Evolutionary conservation across 1,140 invertebrate genomes (phyloP), one percentile per base, ranked within the genome.

Genomic region (Formica exsecta): DNA sequence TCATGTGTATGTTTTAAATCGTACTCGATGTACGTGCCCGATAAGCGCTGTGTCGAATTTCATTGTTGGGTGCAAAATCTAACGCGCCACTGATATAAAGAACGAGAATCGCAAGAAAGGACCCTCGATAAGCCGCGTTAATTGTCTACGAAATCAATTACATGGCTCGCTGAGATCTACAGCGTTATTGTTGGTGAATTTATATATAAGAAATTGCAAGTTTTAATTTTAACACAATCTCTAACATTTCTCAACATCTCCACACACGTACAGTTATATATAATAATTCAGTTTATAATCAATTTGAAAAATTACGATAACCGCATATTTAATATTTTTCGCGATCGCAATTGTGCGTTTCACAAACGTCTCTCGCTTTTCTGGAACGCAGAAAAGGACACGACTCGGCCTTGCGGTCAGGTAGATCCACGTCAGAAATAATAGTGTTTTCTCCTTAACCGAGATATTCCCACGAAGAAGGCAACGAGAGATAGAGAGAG

Each of bases 381-480:
- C 57, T 68, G 11, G 48, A 36, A 66, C 48, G 32, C 32, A 32
- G n/a, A 65, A 32, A 74, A 51, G 11, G 59, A 76, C 29, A 51
- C 36, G 80, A 62, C n/a, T 64, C 57, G 75, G 38, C 41, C 64
- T 65, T 79, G 84, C 54, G 71, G 80, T 85, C 84, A 61, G 75
- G 54, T 48, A 36, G 75, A 81, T 73, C 11, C 51, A 32, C 54
- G 25, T 41, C 16, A 32, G 62, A 61, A 74, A 73, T 81, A 75
- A 87, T 87, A 76, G 57, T 19, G 41, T 74, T 86, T 87, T 48
- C 68, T 61, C 7, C 29, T 64, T n/a, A 65, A 44, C 36, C n/a
- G 51, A 25, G 62, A 70, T 38, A 57, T 88, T 88, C 86, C 59
- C 87, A 87, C 57, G 85, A 9, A 86, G 29, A 16, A 65, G 29